Base-by-base conservation (phyloP, 2,113 vertebrate species). In the Galeopterus variegatus region DNA sequence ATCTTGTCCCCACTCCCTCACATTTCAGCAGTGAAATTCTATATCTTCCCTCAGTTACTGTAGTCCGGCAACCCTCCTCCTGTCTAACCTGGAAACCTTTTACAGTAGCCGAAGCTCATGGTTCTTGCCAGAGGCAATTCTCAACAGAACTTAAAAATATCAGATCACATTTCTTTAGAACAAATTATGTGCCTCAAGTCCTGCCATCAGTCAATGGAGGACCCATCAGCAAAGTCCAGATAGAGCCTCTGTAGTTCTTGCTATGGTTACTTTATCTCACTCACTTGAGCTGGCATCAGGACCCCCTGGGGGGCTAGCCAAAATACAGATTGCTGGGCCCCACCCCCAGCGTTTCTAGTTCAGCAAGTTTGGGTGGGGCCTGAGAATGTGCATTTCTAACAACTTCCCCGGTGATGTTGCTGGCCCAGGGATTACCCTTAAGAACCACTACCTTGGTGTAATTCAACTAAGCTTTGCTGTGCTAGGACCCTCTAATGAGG, bases 121-220 rank as follows among this genome's bases (percentile, higher is more conserved):
- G 15, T 24, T 45, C 36, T 93, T 65, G 36, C 24, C 50, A 76
- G 17, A 88, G 28, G 70, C 19, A 48, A 60, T 81, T 90, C 72
- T 91, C 72, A 88, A 67, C 8, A 83, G 36, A 56, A 75, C 41
- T 97, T 64, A 23, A 83, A 93, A 93, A 54, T 64, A 75, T 48
- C 69, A 56, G 85, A 52, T 80, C 45, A 77, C 13, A 19, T 70
- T 90, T 90, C 72, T 67, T 82, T 64, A 92, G 80, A 93, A 62
- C 65, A 92, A 81, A 95, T 45, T 19, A 45, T 52, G 33, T 82
- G 36, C 21, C 48, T 65, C 17, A 88, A 80, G 56, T 73, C 50
- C 24, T 86, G 56, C 52, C n/a, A 19, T 72, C 15, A 69, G 80
- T 48, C 69, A 80, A 13, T 26, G 77, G 65, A 14, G 70, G 18